These are phyloP conservation scores for Tortrix viridana DNA, from an alignment of 2,888 invertebrate species.

Conservation along the genomic window DNA sequence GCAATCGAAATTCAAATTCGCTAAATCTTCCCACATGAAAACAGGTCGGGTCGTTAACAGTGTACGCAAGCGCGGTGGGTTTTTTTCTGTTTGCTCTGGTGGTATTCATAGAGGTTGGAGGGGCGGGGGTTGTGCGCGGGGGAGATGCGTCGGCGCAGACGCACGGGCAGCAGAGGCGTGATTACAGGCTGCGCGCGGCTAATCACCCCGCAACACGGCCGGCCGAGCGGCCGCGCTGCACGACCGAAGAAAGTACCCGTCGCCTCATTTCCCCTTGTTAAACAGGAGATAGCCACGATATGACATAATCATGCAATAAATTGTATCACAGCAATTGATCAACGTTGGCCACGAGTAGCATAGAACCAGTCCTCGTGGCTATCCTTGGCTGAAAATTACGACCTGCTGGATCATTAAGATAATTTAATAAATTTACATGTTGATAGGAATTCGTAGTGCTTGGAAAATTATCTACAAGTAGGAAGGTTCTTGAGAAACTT, in stretches of 20 bases:
- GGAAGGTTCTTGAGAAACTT: too few species aligned
- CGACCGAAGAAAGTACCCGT: constrained; percentile 45
- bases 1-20: constrained; percentile 84
- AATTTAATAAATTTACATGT: too few species aligned
- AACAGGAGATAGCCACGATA: too few species aligned
- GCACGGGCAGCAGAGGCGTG: constrained; percentile 77
- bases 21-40: constrained; percentile 83
- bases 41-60: constrained; percentile 81
- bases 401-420: too few species aligned
- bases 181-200: constrained; percentile 79
- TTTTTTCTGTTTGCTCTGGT: constrained; percentile 63
- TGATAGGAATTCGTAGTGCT: too few species aligned
- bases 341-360: too few species aligned
- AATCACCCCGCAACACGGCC: constrained; percentile 74
- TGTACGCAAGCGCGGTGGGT: constrained; percentile 57
- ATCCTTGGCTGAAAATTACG: too few species aligned
- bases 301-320: neutral
- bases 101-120: constrained; percentile 70
- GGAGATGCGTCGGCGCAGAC: constrained; percentile 72
- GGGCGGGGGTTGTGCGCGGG: constrained; percentile 43
- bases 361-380: too few species aligned
- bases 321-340: too few species aligned
- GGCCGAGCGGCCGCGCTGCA: constrained; percentile 49
- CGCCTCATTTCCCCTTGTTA: too few species aligned
- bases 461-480: too few species aligned